Percentiles rank a stretch among this genome's conserved stretches.
These are phyloP conservation scores for Drosophila arawakana DNA, from an alignment of 1,140 invertebrate genomes.

Conservation along the genomic window DNA sequence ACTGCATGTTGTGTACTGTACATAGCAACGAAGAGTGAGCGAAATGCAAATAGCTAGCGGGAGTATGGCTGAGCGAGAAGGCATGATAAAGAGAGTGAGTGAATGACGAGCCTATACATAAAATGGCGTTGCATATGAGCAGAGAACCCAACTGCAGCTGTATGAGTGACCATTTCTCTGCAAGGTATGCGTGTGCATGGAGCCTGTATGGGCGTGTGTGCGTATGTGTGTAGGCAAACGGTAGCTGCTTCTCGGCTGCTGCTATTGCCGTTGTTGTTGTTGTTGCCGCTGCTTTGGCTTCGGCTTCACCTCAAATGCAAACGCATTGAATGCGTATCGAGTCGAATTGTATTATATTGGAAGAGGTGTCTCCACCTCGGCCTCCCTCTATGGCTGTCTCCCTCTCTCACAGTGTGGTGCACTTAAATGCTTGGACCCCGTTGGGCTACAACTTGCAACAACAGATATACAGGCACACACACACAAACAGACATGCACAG, in stretches of 20 bases:
- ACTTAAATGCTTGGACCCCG: conserved; percentile 56
- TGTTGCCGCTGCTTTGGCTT: conserved; percentile 13
- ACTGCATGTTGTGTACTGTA: conserved; percentile 43
- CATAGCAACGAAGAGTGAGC: conserved; percentile 30
- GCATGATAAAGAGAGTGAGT: conserved; percentile 44
- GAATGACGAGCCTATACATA: conserved; percentile 69
- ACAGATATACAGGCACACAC: conserved; percentile 6
- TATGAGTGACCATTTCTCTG: conserved; percentile 27
- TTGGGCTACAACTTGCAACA: conserved; percentile 19
- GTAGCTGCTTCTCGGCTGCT: conserved; percentile 37
- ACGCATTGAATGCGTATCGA: conserved; percentile 80
- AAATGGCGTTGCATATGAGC: conserved; percentile 63
- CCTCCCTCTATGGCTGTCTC: neutral
- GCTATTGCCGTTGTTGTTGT: no score
- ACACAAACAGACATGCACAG: neutral
- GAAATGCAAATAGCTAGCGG: conserved; percentile 19
- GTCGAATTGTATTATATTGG: conserved; percentile 79
- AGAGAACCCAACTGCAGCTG: conserved; percentile 46
- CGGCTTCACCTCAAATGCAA: conserved; percentile 59
- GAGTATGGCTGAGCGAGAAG: conserved; percentile 16
- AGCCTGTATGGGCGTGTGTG: neutral
- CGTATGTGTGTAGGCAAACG: conserved; percentile 50
- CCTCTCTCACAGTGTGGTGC: conserved; percentile 43
- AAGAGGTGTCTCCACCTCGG: conserved; percentile 20
- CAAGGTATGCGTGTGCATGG: conserved; percentile 8